These are phyloP conservation scores for Sepioteuthis lessoniana DNA, from an alignment of 2,888 invertebrate genomes.

Conservation along the genomic window DNA sequence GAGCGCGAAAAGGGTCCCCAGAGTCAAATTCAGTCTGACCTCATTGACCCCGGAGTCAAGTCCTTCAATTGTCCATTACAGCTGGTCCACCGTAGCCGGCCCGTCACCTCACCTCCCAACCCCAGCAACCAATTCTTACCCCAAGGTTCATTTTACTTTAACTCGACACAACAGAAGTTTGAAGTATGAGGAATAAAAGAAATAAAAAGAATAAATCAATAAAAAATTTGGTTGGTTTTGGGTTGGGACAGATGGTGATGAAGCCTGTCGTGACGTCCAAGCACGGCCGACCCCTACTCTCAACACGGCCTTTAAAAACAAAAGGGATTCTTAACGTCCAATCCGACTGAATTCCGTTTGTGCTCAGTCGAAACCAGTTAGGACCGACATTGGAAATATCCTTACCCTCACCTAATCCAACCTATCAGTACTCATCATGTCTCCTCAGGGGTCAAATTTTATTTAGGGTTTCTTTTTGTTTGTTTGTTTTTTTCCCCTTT, in stretches of 20 bases:
- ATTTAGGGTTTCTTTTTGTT: not conserved
- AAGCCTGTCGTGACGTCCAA: not conserved
- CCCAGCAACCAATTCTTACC: not conserved
- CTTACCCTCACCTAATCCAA: not conserved
- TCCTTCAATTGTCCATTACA: constrained; percentile 16
- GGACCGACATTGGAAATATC: not conserved
- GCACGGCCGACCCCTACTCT: constrained; percentile 16
- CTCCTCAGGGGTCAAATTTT: not conserved
- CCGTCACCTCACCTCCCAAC: not conserved
- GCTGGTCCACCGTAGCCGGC: not conserved
- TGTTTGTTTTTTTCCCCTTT: not conserved
- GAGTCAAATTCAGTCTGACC: constrained; percentile 33
- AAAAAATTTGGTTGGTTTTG: not conserved
- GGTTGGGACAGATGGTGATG: not conserved
- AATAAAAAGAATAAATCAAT: too few species aligned
- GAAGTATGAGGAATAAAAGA: not conserved
- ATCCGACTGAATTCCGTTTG: not conserved
- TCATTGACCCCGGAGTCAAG: not conserved
- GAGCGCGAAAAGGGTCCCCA: not conserved
- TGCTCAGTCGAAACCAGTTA: not conserved
- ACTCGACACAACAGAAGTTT: not conserved
- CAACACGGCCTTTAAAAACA: not conserved
- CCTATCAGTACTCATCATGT: not conserved
- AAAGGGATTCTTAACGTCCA: not conserved
- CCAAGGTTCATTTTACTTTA: not conserved